Evolutionary conservation across 2,797 vertebrate genomes (phyloP).

Genomic region (Octomys mimax): DNA sequence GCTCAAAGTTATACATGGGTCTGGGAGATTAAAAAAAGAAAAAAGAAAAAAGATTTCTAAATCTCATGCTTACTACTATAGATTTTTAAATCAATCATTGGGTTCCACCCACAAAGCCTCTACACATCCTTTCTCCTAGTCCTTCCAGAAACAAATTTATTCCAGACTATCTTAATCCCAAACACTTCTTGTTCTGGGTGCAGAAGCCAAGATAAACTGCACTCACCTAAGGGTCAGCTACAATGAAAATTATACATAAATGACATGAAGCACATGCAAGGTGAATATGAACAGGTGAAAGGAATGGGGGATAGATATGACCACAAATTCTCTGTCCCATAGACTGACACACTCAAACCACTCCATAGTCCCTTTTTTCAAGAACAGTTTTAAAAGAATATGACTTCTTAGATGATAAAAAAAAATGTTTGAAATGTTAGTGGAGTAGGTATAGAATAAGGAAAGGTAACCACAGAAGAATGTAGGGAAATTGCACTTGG

Average conservation of each 20-base stretch:
- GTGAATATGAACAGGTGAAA: conserved; percentile 18
- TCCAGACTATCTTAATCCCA: conserved; percentile 27
- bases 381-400: conserved; percentile 56
- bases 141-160: conserved; percentile 57
- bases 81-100: background rate
- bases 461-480: conserved; percentile 55
- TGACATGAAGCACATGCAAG: background rate
- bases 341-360: background rate
- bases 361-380: background rate
- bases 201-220: conserved; percentile 18
- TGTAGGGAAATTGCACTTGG: background rate
- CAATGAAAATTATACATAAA: conserved; percentile 36
- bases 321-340: background rate
- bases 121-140: conserved; percentile 47
- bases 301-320: background rate
- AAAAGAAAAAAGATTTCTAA: conserved; percentile 32
- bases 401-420: conserved; percentile 18
- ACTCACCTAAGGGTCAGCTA: background rate
- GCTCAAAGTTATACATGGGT: background rate
- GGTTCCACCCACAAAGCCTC: background rate
- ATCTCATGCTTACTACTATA: background rate
- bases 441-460: conserved; percentile 37
- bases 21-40: background rate
- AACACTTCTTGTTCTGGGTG: conserved; percentile 1
- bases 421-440: conserved; percentile 31